Percentiles rank a stretch among this genome's conserved stretches.
phyloP scores from a whole-genome alignment of 1,140 invertebrate species.

The Monochamus saltuarius region DNA sequence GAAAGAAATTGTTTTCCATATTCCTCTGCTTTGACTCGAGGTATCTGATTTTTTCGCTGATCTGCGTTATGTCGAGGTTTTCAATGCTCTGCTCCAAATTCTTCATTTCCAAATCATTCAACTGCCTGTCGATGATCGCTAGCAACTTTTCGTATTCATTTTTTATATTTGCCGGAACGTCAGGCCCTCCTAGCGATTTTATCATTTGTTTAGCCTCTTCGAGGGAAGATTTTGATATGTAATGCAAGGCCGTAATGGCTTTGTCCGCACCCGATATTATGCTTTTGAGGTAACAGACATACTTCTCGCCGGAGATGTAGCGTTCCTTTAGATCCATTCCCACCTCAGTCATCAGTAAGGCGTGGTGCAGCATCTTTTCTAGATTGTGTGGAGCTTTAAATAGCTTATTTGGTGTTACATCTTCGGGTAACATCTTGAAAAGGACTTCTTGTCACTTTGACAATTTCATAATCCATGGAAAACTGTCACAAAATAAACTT shows the following conservation, averaged over 20 bases:
- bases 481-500: neutral
- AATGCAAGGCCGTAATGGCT: conserved; percentile 38
- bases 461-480: neutral
- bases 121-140: conserved; percentile 35
- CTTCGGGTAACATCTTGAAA: conserved; percentile 2
- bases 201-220: conserved; percentile 41
- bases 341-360: conserved; percentile 48
- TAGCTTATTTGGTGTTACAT: neutral
- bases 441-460: neutral
- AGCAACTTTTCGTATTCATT: conserved; percentile 46
- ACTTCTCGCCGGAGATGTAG: conserved; percentile 45
- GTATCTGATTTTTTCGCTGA: conserved; percentile 44
- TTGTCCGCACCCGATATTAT: conserved; percentile 38
- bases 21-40: conserved; percentile 44
- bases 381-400: neutral
- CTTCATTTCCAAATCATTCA: conserved; percentile 21
- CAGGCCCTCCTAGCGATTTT: neutral
- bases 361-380: conserved; percentile 43
- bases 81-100: conserved; percentile 6
- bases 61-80: conserved; percentile 9
- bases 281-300: conserved; percentile 45
- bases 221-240: conserved; percentile 40
- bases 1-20: conserved; percentile 29
- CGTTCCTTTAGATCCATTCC: conserved; percentile 48
- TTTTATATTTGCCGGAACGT: conserved; percentile 23